Conservation (phyloP, 2,888 invertebrate genomes). For the Antitype chi region DNA sequence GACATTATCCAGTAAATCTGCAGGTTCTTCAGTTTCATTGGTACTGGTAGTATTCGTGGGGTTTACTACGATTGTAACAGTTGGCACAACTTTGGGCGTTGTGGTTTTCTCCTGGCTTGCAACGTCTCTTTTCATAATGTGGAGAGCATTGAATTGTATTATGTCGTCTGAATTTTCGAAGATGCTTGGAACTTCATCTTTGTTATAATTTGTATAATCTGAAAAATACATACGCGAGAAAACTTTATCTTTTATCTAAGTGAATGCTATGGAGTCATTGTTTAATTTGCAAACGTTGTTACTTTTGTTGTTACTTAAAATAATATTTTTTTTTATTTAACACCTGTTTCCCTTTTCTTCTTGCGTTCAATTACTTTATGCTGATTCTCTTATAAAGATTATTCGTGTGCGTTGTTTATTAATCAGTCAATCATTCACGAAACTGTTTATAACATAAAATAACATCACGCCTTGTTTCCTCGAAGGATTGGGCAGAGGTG, state of each 20-base stretch:
- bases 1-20: constrained; percentile 66
- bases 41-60: constrained; percentile 14
- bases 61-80: constrained; percentile 36
- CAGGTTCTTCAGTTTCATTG: constrained; percentile 27
- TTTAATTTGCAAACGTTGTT: neutral
- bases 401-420: neutral
- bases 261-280: neutral
- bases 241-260: neutral
- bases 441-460: neutral
- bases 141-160: constrained; percentile 59
- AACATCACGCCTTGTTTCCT: too few species aligned
- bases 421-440: neutral
- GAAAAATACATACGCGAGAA: neutral
- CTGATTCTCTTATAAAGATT: neutral
- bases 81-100: constrained; percentile 22
- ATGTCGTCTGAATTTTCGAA: constrained; percentile 59
- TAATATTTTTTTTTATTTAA: neutral
- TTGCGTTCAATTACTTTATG: neutral
- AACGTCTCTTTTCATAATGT: constrained; percentile 78
- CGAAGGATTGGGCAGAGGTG: too few species aligned
- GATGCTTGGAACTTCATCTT: constrained; percentile 47
- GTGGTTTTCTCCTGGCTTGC: constrained; percentile 16
- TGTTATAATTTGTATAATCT: constrained; percentile 46
- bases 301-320: too few species aligned
- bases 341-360: neutral